Base-by-base conservation (phyloP, 2,888 invertebrate species). In the Pinctada fucata region DNA sequence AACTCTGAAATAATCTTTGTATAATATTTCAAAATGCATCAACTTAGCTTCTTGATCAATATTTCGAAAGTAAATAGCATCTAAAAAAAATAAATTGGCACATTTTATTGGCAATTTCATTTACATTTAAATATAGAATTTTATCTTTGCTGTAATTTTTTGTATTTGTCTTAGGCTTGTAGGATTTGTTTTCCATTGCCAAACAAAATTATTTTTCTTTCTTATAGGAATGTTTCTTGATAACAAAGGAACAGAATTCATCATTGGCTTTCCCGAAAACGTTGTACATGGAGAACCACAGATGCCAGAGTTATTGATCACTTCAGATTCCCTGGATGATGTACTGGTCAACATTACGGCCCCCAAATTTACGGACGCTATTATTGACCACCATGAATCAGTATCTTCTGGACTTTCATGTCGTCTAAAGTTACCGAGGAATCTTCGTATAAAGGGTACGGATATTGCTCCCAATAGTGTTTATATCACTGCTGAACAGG, bases 401-500 rank as follows among this genome's bases (percentile, higher is more conserved):
- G 58, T 58, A 10, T 10, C 58, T 1, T 58, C 0, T 13, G 58
- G 58, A 13, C 0, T 10, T 10, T 6, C 13, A 1, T 13, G 13
- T 10, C 6, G 13, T 6, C 13, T 58, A 0, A 10, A 6, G 13
- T 58, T 58, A 6, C 8, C 8, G 1, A 13, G 58, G 1, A 6
- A 13, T 6, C 58, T 85, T 47, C 64, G 83, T 3, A 76, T 74
- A 6, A 65, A 45, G 13, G 83, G 82, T 6, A 80, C 83, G 2
- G 79, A 13, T 3, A 64, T 65, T 31, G 65, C 74, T 64, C 75
- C 79, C 10, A 82, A 85, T 63, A 82, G 78, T 13, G 67, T 85
- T 13, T 73, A 74, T 45, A 75, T 85, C 65, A 1, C 74, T 75
- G 80, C 85, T 47, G 76, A 75, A 6, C 76, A 82, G 10, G 83